Evolutionary conservation across 2,888 invertebrate species (phyloP), one percentile per base, ranked within the genome.

Genomic region (Protophormia terraenovae): DNA sequence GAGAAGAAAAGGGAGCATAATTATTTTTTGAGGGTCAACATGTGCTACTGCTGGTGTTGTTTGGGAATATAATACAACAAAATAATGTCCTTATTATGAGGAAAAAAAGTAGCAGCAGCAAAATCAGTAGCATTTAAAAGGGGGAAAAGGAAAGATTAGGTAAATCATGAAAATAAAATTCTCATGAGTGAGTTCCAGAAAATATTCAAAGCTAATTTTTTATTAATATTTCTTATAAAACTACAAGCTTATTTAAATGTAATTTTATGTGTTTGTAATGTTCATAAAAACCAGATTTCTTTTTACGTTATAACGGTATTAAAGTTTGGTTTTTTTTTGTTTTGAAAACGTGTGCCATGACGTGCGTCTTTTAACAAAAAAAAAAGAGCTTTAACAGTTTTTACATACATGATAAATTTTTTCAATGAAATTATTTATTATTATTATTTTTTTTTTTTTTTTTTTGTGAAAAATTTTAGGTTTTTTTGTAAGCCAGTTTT

Each of bases 21-120:
- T 8, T 10, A 32, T 32, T 58, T 50, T 77, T 84, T 84, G 77
- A 81, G 84, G 84, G 81, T 78, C 81, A 84, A 71, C 81, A 78
- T 77, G 84, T 80, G 62, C 8, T 29, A 45, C 27, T 67, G 16
- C 22, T 71, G 32, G 47, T 75, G 64, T 53, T 66, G 29, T 10
- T 38, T 24, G 14, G 55, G 22, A 27, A 16, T 32, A 58, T 53
- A 55, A 62, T 14, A 55, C 12, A 53, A 8, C 12, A 38, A 58
- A 47, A 64, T 29, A 45, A 58, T 66, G 47, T 67, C 72, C 32
- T 35, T 80, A 27, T 58, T 45, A 27, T 27, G 32, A 32, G n/a
- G 29, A 32, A 50, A 55, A 24, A 3, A 29, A 66, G n/a, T 5
- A 7, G 24, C 27, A 60, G 32, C 10, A 3, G 12, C 32, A 77